Conservation (phyloP, 2,797 vertebrate genomes). For the Smutsia gigantea region DNA sequence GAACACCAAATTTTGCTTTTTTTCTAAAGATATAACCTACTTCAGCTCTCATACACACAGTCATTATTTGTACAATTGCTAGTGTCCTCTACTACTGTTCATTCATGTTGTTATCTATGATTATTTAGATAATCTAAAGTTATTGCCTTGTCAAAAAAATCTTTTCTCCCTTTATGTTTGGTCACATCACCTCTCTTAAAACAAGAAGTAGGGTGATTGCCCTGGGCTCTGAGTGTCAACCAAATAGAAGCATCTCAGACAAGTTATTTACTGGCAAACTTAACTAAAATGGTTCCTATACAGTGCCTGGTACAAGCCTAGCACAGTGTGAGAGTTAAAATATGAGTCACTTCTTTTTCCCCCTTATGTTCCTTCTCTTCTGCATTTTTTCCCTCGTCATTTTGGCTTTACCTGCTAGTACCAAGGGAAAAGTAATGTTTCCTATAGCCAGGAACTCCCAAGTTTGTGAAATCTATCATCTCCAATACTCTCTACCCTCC, state of each 20-base stretch:
- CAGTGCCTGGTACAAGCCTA: background rate
- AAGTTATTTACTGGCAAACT: background rate
- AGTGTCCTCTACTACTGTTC: background rate
- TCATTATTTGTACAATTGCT: background rate
- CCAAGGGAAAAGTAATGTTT: background rate
- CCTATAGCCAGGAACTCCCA: background rate
- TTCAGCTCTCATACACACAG: background rate
- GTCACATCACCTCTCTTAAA: background rate
- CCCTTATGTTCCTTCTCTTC: background rate
- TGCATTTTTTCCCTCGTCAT: background rate
- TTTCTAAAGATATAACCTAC: background rate
- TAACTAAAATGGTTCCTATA: background rate
- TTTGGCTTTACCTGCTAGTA: background rate
- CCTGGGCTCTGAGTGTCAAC: background rate
- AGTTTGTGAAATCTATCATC: background rate
- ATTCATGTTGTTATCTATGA: background rate
- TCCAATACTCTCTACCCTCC: background rate
- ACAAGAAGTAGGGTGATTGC: background rate
- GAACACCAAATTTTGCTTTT: background rate
- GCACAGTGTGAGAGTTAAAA: background rate
- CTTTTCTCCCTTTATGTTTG: background rate
- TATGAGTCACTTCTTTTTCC: background rate
- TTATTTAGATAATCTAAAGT: background rate
- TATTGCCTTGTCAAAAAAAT: background rate
- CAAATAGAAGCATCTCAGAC: background rate